These are phyloP conservation scores for Ophion costatus DNA, from an alignment of 2,888 invertebrate species.

Conservation along the genomic window DNA sequence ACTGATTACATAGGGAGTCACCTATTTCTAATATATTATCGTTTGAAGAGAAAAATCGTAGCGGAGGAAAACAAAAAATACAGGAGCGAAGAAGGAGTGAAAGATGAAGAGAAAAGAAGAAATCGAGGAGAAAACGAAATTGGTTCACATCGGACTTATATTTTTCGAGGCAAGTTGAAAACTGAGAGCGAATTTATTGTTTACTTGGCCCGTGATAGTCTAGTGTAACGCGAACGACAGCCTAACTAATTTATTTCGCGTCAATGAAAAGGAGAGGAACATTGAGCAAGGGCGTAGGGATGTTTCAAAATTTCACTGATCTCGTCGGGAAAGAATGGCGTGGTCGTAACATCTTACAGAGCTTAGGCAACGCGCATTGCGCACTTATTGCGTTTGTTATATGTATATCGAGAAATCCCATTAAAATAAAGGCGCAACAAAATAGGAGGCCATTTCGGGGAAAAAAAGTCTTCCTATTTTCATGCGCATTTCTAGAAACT, in stretches of 20 bases:
- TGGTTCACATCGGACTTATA: conserved; percentile 80
- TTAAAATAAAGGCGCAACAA: neutral
- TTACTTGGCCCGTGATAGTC: conserved; percentile 65
- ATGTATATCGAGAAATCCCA: neutral
- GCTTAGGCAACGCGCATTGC: conserved; percentile 28
- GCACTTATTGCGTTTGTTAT: conserved; percentile 31
- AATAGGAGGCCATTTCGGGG: neutral
- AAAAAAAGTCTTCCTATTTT: neutral
- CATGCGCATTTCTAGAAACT: neutral
- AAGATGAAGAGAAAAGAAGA: neutral
- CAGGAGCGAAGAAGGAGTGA: conserved; percentile 22
- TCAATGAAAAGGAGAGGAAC: conserved; percentile 13
- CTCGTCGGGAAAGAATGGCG: conserved; percentile 48
- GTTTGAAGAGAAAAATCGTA: conserved; percentile 72
- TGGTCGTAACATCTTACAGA: conserved; percentile 2
- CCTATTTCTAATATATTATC: conserved; percentile 80
- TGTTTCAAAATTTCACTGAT: conserved; percentile 70
- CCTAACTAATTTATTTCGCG: conserved; percentile 66
- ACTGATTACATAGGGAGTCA: conserved; percentile 77
- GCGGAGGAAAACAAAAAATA: conserved; percentile 47
- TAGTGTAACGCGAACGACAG: conserved; percentile 65
- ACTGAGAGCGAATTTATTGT: conserved; percentile 76
- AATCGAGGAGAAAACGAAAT: conserved; percentile 71
- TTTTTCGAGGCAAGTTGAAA: conserved; percentile 78
- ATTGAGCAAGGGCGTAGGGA: conserved; percentile 9